These are phyloP conservation scores for Drosophila tani DNA, from an alignment of 1,140 invertebrate species.

Conservation along the genomic window DNA sequence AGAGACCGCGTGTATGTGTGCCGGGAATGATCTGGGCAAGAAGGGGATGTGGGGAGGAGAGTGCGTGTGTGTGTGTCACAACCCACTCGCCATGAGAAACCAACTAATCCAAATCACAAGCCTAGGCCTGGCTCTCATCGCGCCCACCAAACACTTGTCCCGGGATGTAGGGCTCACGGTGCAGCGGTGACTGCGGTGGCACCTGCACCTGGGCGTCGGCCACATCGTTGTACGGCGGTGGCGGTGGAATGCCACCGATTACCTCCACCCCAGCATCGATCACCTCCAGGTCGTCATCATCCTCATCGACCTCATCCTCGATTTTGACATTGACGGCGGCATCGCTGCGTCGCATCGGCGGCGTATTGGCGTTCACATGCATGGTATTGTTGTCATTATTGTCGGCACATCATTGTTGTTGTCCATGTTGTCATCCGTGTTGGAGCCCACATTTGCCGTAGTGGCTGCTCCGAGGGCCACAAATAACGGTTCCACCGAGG, in stretches of 20 bases:
- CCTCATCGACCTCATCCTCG: constrained; percentile 33
- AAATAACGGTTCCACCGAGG: constrained; percentile 54
- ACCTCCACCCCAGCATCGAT: constrained; percentile 54
- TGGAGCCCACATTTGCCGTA: constrained; percentile 44
- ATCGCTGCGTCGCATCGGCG: constrained; percentile 80
- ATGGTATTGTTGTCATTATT: constrained; percentile 82
- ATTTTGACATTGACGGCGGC: constrained; percentile 40
- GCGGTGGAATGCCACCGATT: constrained; percentile 56
- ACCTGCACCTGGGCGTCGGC: constrained; percentile 53
- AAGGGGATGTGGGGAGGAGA: too few species aligned
- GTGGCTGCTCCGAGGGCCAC: constrained; percentile 49
- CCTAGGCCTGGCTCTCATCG: constrained; percentile 80
- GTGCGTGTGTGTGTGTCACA: too few species aligned
- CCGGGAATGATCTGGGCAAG: too few species aligned
- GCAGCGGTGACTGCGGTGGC: constrained; percentile 48
- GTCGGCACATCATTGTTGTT: constrained; percentile 82
- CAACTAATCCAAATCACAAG: constrained; percentile 59
- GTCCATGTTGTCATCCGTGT: constrained; percentile 63
- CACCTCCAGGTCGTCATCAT: constrained; percentile 61
- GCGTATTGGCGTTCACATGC: constrained; percentile 81
- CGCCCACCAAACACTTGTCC: constrained; percentile 61
- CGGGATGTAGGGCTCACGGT: constrained; percentile 58
- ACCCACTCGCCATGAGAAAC: constrained; percentile 53
- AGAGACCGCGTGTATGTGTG: too few species aligned
- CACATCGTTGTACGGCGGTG: constrained; percentile 73